A percentile compares a stretch with the other conserved stretches of the same genome.
These are phyloP conservation scores for Tachysurus vachellii DNA, from an alignment of 2,113 vertebrate genomes.

Conservation along the genomic window DNA sequence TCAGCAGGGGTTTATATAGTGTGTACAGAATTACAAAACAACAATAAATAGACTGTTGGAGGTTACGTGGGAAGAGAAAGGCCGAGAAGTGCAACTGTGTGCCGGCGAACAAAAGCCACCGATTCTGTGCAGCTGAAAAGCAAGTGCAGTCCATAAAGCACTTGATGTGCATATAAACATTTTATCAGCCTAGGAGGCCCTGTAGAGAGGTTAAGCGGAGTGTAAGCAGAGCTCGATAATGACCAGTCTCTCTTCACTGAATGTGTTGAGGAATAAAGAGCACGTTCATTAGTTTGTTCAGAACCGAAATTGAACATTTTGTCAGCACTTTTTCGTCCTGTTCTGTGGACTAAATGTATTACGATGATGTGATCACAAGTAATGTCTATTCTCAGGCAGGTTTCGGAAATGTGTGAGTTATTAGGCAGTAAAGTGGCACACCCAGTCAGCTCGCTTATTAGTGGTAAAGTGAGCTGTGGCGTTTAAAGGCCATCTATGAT, in stretches of 20 bases:
- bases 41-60: background rate
- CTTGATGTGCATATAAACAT: constrained; percentile 77
- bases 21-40: constrained; percentile 27
- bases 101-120: constrained; percentile 57
- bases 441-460: constrained; percentile 11
- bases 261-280: constrained; percentile 3
- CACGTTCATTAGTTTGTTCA: constrained; percentile 7
- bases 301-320: background rate
- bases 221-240: constrained; percentile 43
- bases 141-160: constrained; percentile 75
- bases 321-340: background rate
- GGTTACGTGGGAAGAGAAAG: constrained; percentile 40
- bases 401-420: background rate
- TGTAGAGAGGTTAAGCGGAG: constrained; percentile 71
- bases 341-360: background rate
- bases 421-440: constrained; percentile 28
- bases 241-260: constrained; percentile 26
- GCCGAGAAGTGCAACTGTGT: constrained; percentile 15
- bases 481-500: constrained; percentile 32
- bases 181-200: constrained; percentile 73
- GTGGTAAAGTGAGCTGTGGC: constrained; percentile 34
- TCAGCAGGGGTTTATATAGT: constrained; percentile 28
- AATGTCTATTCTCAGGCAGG: background rate
- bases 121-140: constrained; percentile 70
- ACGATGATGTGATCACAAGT: background rate